A percentile compares a stretch with the other conserved stretches of the same genome.
These are phyloP conservation scores for Crocuta crocuta DNA, from an alignment of 2,113 vertebrate species.

Conservation along the genomic window DNA sequence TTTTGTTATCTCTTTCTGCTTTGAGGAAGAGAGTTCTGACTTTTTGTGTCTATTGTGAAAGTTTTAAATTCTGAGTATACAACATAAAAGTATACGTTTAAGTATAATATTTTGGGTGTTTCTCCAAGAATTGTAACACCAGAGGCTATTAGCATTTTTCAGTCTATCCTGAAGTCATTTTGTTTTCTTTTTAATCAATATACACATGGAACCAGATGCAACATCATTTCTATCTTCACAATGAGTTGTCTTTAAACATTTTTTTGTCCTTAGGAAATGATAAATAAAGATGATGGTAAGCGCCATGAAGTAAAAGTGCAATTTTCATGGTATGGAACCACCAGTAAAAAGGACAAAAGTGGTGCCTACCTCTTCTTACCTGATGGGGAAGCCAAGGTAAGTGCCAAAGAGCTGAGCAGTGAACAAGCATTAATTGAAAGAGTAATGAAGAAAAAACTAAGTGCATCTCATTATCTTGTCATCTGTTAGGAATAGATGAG, in stretches of 20 bases:
- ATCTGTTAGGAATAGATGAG: neutral
- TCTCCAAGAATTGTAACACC: neutral
- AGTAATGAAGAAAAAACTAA: neutral
- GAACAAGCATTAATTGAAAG: neutral
- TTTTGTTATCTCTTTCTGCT: neutral
- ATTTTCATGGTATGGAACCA: slow-evolving; percentile 96
- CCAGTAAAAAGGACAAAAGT: slow-evolving; percentile 91
- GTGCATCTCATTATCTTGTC: neutral
- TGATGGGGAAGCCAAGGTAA: slow-evolving; percentile 92
- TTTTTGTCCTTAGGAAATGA: slow-evolving; percentile 87
- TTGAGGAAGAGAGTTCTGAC: neutral
- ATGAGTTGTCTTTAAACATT: neutral
- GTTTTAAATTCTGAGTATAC: neutral
- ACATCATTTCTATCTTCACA: neutral
- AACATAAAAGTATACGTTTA: neutral
- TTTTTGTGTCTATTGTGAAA: neutral
- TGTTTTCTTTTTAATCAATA: neutral
- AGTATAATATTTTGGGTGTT: neutral
- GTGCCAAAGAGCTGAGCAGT: neutral
- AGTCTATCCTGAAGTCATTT: neutral
- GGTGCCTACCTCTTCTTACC: slow-evolving; percentile 97
- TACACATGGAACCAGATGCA: neutral
- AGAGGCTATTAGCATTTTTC: neutral
- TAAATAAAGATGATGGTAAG: slow-evolving; percentile 88
- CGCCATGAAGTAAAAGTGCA: slow-evolving; percentile 89